phyloP scores from a whole-genome alignment of 2,113 vertebrate genomes.

The Hyperoodon ampullatus region DNA sequence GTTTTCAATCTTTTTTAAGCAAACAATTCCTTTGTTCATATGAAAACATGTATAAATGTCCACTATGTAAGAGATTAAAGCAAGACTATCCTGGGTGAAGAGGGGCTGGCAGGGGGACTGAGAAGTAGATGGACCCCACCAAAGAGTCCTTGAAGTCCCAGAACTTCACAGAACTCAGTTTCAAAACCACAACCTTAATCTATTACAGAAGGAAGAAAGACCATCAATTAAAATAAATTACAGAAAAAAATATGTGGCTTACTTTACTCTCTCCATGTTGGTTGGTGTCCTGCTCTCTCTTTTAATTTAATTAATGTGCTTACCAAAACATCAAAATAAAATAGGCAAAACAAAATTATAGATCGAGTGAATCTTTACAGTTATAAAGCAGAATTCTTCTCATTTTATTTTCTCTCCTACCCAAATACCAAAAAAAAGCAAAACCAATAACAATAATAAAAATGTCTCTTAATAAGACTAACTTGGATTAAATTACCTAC shows the following conservation, averaged over 20 bases:
- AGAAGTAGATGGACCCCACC: not conserved
- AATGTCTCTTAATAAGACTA: not conserved
- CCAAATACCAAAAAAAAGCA: not conserved
- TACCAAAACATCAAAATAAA: slow-evolving; percentile 14
- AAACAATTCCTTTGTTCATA: not conserved
- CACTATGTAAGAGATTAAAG: not conserved
- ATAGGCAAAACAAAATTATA: not conserved
- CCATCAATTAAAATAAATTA: not conserved
- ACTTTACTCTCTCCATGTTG: not conserved
- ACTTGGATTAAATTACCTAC: not conserved
- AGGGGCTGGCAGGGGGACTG: not conserved
- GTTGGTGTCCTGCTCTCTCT: not conserved
- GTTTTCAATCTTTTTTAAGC: not conserved
- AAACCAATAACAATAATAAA: not conserved
- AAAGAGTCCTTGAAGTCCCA: not conserved
- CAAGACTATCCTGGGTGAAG: not conserved
- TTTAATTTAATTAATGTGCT: not conserved
- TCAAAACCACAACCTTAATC: not conserved
- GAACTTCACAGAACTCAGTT: not conserved
- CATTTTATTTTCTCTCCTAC: not conserved
- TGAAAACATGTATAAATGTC: not conserved
- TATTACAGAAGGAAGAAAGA: not conserved
- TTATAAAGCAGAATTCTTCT: slow-evolving; percentile 4
- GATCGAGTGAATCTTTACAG: not conserved
- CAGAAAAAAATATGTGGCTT: not conserved